These are phyloP conservation scores for Eulithis testata DNA, from an alignment of 2,888 invertebrate genomes.

Conservation along the genomic window DNA sequence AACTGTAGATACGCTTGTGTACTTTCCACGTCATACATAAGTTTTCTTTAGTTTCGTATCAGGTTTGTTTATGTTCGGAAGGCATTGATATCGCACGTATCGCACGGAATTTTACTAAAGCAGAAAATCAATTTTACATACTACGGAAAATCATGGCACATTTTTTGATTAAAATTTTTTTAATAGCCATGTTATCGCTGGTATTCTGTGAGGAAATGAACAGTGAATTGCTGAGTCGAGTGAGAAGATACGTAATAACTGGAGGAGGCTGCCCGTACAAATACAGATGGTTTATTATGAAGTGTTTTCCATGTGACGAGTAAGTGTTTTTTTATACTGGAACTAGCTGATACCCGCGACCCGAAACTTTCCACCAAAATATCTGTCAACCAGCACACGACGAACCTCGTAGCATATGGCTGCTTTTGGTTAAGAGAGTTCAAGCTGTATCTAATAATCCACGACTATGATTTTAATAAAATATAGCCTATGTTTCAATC, in stretches of 20 bases:
- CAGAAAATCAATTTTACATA: too few species aligned
- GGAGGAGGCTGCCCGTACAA: slow-evolving; percentile 12
- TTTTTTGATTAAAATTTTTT: slow-evolving; percentile 25
- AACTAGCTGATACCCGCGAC: too few species aligned
- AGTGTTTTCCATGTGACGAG: slow-evolving; percentile 21
- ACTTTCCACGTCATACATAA: too few species aligned
- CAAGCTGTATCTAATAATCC: too few species aligned
- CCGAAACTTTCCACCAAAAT: too few species aligned
- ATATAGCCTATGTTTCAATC: too few species aligned
- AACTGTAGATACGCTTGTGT: too few species aligned
- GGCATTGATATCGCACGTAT: background rate
- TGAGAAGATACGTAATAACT: slow-evolving; percentile 11
- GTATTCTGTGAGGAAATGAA: slow-evolving; percentile 12
- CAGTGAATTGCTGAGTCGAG: slow-evolving; percentile 16
- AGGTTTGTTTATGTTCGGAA: slow-evolving; percentile 2
- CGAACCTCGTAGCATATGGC: too few species aligned
- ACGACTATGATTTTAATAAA: too few species aligned
- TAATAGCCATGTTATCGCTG: slow-evolving; percentile 8
- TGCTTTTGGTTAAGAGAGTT: too few species aligned
- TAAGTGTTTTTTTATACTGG: slow-evolving; percentile 20
- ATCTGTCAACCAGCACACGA: too few species aligned
- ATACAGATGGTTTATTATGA: slow-evolving; percentile 10
- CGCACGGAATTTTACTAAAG: background rate
- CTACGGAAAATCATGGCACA: slow-evolving; percentile 9
- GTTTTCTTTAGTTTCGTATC: too few species aligned